A percentile compares a stretch with the other conserved stretches of the same genome.
phyloP scores from a whole-genome alignment of 2,888 invertebrate genomes.

The Eilema griseolum region DNA sequence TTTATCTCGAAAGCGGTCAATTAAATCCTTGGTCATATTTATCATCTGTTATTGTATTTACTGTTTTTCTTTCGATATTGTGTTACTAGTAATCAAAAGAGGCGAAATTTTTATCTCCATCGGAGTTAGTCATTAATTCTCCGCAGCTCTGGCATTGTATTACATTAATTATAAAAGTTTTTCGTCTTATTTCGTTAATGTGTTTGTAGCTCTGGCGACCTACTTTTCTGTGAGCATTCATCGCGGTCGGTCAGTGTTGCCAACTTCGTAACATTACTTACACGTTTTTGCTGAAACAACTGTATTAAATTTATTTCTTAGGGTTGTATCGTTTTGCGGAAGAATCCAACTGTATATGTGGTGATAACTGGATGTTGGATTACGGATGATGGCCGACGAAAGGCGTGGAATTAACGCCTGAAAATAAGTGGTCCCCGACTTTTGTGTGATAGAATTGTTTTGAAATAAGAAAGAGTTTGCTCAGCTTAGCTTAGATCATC shows the following conservation, averaged over 20 bases:
- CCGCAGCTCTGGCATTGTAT: conserved; percentile 59
- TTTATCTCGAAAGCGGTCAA: conserved; percentile 24
- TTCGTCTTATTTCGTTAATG: conserved; percentile 69
- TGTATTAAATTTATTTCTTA: conserved; percentile 22
- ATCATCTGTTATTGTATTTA: conserved; percentile 36
- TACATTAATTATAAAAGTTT: conserved; percentile 73
- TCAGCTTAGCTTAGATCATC: neutral
- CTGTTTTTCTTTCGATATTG: conserved; percentile 26
- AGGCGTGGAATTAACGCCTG: conserved; percentile 1
- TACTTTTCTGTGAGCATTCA: conserved; percentile 59
- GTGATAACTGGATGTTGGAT: conserved; percentile 23
- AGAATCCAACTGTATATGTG: conserved; percentile 30
- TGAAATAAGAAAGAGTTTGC: neutral
- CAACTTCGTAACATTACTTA: conserved; percentile 54
- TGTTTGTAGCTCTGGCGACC: conserved; percentile 67
- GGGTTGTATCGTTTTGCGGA: conserved; percentile 21
- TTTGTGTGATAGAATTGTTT: neutral
- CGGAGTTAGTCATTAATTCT: conserved; percentile 56
- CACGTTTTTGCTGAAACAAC: conserved; percentile 35
- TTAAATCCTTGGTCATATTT: conserved; percentile 30
- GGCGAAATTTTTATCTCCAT: conserved; percentile 42
- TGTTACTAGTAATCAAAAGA: conserved; percentile 41
- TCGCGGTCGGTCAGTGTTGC: conserved; percentile 58
- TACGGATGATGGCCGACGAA: conserved; percentile 5
- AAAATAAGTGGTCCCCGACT: neutral